Percentiles rank a stretch among this genome's conserved stretches.
Evolutionary conservation across 2,113 vertebrate species (phyloP).

Genomic region (Nesoenas mayeri): DNA sequence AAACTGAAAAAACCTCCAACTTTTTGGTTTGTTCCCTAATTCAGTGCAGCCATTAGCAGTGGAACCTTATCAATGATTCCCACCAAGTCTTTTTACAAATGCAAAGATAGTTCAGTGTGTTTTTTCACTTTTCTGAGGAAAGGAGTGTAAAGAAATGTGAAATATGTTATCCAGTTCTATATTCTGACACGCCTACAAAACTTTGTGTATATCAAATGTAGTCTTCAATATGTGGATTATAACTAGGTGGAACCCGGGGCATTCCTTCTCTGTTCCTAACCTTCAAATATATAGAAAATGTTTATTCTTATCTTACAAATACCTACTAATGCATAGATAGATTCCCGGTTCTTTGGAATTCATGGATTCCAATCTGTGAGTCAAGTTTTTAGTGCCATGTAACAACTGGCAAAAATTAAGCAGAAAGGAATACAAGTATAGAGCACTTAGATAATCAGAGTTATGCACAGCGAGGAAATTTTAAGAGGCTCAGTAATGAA

Average conservation of each 20-base stretch:
- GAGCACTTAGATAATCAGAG: background rate
- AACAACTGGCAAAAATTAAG: background rate
- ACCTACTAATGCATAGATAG: background rate
- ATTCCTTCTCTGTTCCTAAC: background rate
- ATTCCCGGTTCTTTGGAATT: background rate
- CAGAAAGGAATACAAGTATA: background rate
- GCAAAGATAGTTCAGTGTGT: background rate
- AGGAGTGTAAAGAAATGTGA: background rate
- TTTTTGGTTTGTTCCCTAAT: background rate
- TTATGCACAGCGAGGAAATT: background rate
- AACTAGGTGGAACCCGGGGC: background rate
- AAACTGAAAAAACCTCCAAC: background rate
- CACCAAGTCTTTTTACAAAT: background rate
- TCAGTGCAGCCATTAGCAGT: background rate
- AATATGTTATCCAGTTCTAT: background rate
- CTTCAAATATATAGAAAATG: background rate
- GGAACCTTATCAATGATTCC: background rate
- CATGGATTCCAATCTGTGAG: background rate
- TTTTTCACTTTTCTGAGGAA: background rate
- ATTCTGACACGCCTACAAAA: background rate
- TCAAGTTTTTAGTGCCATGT: background rate
- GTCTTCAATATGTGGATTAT: background rate
- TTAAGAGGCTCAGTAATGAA: background rate
- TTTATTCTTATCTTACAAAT: background rate
- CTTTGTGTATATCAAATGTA: background rate